Evolutionary conservation across 2,797 vertebrate genomes (phyloP), one percentile per base, ranked within the genome.

Genomic region (Chloroceryle amazona): DNA sequence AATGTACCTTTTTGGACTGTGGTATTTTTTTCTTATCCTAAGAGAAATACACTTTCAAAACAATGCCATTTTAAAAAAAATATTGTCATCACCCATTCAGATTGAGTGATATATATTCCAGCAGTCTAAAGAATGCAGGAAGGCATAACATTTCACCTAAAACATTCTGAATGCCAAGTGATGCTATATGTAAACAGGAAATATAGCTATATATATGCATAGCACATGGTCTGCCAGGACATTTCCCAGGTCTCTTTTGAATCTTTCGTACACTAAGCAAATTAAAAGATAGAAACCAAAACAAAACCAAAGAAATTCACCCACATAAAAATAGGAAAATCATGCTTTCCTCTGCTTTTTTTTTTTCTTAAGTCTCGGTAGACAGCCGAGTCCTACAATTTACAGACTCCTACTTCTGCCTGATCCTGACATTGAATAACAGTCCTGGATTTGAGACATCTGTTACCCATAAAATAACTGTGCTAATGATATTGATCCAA

Each of bases 221-320:
- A 39, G 39, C 39, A 63, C 31, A 33, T 37, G 31, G 26, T 44
- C 37, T 79, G 16, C 3, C 47, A 86, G 18, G 60, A 57, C 7
- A 52, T 47, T 54, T 89, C 41, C 28, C 35, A 63, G 33, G 22
- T 58, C 17, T 39, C 12, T 76, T 42, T 21, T 33, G 44, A 92
- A 61, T 49, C 16, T 78, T 88, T 83, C 57, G 4, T 29, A 71
- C 8, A 12, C 4, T 6, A 20, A 89, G 13, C 2, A 49, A 66
- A 66, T 81, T 52, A n/a, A 19, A 13, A 44, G n/a, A 54, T 18
- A 54, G 10, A 26, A 46, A 22, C 11, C 19, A 54, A 25, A 3
- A 11, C 20, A 23, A 13, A 10, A 5, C 8, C 17, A 9, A 3
- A 11, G 35, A 35, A 6, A 0, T 0, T 2, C 10, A n/a, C 13